Evolutionary conservation across 2,888 invertebrate genomes (phyloP).

Genomic region (Agonopterix heracliana): DNA sequence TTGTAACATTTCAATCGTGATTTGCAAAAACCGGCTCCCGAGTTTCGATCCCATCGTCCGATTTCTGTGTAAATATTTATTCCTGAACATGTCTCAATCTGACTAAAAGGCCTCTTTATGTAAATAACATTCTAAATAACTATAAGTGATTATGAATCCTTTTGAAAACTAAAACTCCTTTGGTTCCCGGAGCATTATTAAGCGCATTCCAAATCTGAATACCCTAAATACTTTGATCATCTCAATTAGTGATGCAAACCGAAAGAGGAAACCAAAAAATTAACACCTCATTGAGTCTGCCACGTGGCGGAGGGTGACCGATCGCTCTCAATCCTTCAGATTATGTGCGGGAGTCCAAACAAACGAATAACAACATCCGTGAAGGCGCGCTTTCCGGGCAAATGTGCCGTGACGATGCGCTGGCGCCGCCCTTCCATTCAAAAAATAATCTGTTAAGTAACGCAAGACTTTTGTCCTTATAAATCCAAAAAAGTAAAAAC

Average conservation of each 20-base stretch:
- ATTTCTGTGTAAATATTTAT: conserved; percentile 10
- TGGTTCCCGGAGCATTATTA: too few species aligned
- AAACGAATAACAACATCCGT: conserved; percentile 40
- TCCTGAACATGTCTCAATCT: conserved; percentile 2
- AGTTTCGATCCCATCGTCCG: conserved; percentile 33
- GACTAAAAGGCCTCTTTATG: neutral
- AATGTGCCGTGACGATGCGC: conserved; percentile 49
- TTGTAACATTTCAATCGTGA: conserved; percentile 60
- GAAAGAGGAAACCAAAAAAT: conserved; percentile 33
- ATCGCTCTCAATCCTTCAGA: conserved; percentile 35
- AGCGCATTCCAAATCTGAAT: too few species aligned
- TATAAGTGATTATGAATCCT: too few species aligned
- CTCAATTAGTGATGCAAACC: conserved; percentile 24
- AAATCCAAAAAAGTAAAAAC: conserved; percentile 33
- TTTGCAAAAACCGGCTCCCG: conserved; percentile 49
- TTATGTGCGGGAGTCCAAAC: conserved; percentile 36
- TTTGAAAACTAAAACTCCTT: too few species aligned
- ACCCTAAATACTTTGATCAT: conserved; percentile 16
- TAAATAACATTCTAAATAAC: too few species aligned
- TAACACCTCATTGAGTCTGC: conserved; percentile 46
- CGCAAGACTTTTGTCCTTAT: conserved; percentile 4
- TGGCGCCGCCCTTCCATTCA: conserved; percentile 34
- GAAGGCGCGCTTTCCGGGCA: conserved; percentile 37
- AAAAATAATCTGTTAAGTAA: conserved; percentile 16
- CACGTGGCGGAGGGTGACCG: conserved; percentile 54